Evolutionary conservation across 2,797 vertebrate genomes (phyloP), one percentile per base, ranked within the genome.

Genomic region (Eospalax fontanierii): DNA sequence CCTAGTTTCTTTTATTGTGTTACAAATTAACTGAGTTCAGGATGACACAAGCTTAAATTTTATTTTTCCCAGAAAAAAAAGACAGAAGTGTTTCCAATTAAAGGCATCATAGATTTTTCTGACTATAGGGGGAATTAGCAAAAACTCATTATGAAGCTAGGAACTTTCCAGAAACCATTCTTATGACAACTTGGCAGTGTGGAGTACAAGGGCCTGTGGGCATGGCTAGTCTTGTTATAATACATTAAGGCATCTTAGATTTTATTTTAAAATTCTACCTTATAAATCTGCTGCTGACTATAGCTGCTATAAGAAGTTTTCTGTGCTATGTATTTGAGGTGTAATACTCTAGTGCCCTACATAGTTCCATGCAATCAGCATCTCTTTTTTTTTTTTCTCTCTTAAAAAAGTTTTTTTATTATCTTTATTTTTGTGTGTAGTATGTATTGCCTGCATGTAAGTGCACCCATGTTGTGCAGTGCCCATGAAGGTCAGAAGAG

Each of bases 111-210:
- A 59, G 38, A 86, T 71, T 81, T 85, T 43, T 90, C 22, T 80
- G 46, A 85, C 40, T 78, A 35, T 46, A n/a, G 28, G 89, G 68
- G 84, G 26, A 89, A 63, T 63, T 92, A 83, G 54, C 28, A 89
- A 40, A 40, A 92, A 66, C 76, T 84, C 30, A 70, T 85, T 89
- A 70, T 85, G 87, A 68, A 87, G 59, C 57, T 89, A 65, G 80
- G 91, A 76, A 75, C n/a, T 43, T 70, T 46, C 73, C 61, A 66
- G 89, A 90, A 79, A 81, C 87, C 68, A 59, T 90, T 90, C 73
- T 30, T 54, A 59, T 87, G 73, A 75, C 74, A n/a, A 92, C 86
- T 65, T 75, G n/a, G 38, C 61, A 65, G 46, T 46, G 81, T 93
- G 43, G 30, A 66, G 19, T 86, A 19, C 76, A 35, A 35, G 70